Base-by-base conservation (phyloP, 2,888 invertebrate genomes). In the Metallyticus violacea region DNA sequence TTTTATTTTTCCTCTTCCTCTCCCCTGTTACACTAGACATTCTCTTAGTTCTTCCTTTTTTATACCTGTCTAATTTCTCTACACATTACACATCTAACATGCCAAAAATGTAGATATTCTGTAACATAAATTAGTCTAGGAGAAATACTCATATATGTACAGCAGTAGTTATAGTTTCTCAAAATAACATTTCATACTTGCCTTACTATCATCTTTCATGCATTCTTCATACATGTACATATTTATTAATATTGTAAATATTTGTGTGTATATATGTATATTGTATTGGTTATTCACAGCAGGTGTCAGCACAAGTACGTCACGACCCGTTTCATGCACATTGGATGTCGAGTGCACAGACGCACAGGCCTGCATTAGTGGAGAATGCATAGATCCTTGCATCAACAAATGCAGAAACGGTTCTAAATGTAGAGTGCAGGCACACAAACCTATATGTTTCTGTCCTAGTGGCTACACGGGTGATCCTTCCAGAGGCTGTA, bases 311-410 rank as follows among this genome's bases (percentile, higher is more conserved):
- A 86, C 87, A 86, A 88, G 87, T 85, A 87, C 88, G 85, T 79
- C 87, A 85, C 85, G 89, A 89, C 89, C 90, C 86, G 89, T 95
- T 92, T 95, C 96, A 91, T 97, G 97, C 93, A 94, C 95, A 92
- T 95, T 95, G 91, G 96, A 97, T 92, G 95, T 95, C 91, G 96
- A 97, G 93, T 97, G 97, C 93, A 95, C 96, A 92, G 95, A 95
- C 91, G 95, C 94, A 89, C 96, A 96, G 93, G 96, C 96, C 91
- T 97, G 97, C 93, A 96, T 96, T 92, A 95, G 95, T 94, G 96
- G 95, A 90, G 92, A 95, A 90, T 97, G 97, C 92, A 95, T 95
- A 92, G 95, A 97, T 92, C 97, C 97, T 89, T 97, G 97, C 93
- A 94, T 95, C 91, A 95, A 94, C 92, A 94, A 95, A 89, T 97